Percentiles rank a stretch among this genome's conserved stretches.
Conservation (phyloP, 2,113 vertebrate genomes). For the Corythoichthys intestinalis region DNA sequence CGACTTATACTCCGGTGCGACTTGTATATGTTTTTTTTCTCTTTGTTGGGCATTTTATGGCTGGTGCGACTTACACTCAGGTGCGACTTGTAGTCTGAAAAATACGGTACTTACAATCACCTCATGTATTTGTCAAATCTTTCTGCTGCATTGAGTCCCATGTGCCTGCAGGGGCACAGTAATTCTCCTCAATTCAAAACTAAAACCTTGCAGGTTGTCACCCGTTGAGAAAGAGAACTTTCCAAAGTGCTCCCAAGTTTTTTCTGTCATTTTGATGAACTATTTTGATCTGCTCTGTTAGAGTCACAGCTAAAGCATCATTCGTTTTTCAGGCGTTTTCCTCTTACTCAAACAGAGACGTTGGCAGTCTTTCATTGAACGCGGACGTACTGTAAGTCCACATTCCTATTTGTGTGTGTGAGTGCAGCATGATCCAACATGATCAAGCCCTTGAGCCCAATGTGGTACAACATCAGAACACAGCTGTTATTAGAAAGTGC, state of each 20-base stretch:
- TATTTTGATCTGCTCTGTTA: background rate
- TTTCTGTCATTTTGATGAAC: slow-evolving; percentile 8
- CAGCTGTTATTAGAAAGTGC: background rate
- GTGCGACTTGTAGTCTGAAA: no score
- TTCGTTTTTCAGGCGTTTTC: background rate
- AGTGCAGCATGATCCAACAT: slow-evolving; percentile 29
- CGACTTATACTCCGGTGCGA: no score
- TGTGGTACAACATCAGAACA: slow-evolving; percentile 15
- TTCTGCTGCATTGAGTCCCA: slow-evolving; percentile 17
- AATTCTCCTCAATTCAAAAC: background rate
- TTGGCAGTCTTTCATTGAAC: slow-evolving; percentile 14
- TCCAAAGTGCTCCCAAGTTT: background rate
- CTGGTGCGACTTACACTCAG: no score
- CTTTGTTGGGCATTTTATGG: no score
- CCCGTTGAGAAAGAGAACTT: background rate
- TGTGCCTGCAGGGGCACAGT: background rate
- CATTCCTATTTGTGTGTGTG: slow-evolving; percentile 30
- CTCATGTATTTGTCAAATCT: background rate
- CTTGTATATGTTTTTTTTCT: no score
- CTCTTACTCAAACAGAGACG: slow-evolving; percentile 15
- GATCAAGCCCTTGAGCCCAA: slow-evolving; percentile 4
- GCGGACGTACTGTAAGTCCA: slow-evolving; percentile 1
- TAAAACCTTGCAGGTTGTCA: background rate
- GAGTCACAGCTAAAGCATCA: background rate
- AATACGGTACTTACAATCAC: no score